Base-by-base conservation (phyloP, 2,113 vertebrate species). In the Apaloderma vittatum region DNA sequence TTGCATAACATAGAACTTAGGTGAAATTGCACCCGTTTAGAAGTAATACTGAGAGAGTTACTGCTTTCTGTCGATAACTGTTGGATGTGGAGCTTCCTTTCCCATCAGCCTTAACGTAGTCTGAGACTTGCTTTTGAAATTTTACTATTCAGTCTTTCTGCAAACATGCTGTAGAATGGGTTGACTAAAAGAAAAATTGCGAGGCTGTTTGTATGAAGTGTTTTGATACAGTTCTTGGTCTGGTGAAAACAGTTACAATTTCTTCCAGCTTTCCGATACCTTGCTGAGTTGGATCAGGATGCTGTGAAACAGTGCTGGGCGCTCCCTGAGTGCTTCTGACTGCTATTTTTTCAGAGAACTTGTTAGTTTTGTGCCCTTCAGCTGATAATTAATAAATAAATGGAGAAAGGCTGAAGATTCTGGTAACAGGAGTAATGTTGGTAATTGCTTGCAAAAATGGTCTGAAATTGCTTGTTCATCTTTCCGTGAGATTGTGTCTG, bases 151-250 rank as follows among this genome's bases (percentile, higher is more conserved):
- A 22, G n/a, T 62, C 32, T 79, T 43, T 78, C 45, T 57, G 34
- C 49, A 83, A n/a, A 32, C 4, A 4, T 0, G 0, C 32, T 0
- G 0, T 18, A 48, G 24, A 68, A 22, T 19, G 37, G n/a, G 32
- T 58, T 63, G 52, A 12, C 32, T 75, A 6, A 59, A 88, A 40
- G 45, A 22, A 51, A 75, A 46, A 32, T 32, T 15, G 29, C 2
- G 5, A 71, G n/a, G 19, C n/a, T 74, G 6, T 40, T 78, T 71
- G 21, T 21, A 5, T 29, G 12, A 13, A 52, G 55, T 57, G 23
- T 52, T 83, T 58, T 65, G 49, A 15, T 87, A 23, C 4, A 12
- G 16, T 62, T 87, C 12, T 49, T 81, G 16, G 17, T 54, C n/a
- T 58, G n/a, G 65, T 40, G 43, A 86, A 77, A 59, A 27, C 23